Evolutionary conservation across 2,888 invertebrate species (phyloP), one percentile per base, ranked within the genome.

Genomic region (Himalopsyche kuldschensis): DNA sequence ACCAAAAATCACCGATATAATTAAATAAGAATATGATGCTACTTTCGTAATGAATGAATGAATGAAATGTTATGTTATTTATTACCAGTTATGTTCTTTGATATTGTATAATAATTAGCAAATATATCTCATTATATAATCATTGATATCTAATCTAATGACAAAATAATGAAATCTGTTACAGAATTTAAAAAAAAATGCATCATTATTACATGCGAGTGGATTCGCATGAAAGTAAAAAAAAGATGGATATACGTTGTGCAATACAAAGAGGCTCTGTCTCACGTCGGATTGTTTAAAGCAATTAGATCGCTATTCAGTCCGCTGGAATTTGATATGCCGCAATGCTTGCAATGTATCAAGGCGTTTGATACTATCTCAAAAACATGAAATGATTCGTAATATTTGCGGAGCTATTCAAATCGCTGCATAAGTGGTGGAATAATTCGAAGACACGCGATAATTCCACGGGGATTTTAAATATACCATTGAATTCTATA

Each of bases 261-360:
- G 41, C 41, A 41, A 41, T 15, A 41, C 27, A 27, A 69, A 27
- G 30, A 4, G 27, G 69, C 69, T 69, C 15, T 69, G 69, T 69
- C 27, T 69, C 69, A 30, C 27, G 30, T 69, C 69, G 69, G 69
- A 69, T 80, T 80, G 80, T 80, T 80, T 80, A 35, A 80, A 80
- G 48, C 82, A 79, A 82, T 82, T 82, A 82, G 79, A 48, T 75
- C 82, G 79, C 82, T 76, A 82, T 82, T 82, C 82, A 82, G 75
- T 79, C 79, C 82, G 48, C 8, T 48, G 24, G 82, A 82, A 46
- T 82, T 55, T 30, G 82, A 82, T 82, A 76, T 79, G 79, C 82
- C 79, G 79, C 79, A 79, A 75, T 82, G 79, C 79, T 75, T 76
- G 79, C 79, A 78, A 69, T 82, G 79, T 76, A 79, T 75, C 82